These are phyloP conservation scores for Drosophila kuntzei DNA, from an alignment of 2,888 invertebrate genomes.

Conservation along the genomic window DNA sequence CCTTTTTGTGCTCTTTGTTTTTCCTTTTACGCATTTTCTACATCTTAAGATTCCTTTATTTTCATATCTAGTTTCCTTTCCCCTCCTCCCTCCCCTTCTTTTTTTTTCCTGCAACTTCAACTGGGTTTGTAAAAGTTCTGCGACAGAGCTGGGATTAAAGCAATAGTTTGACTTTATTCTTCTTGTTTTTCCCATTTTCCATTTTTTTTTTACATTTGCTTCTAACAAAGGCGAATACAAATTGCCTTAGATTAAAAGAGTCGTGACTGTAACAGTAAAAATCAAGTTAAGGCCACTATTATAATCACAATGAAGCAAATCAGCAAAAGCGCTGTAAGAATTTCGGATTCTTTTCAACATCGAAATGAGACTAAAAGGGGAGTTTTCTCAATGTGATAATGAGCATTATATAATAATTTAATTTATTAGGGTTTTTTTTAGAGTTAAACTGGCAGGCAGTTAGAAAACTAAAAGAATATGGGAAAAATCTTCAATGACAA, in stretches of 20 bases:
- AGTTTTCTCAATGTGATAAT: background rate
- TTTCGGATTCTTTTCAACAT: slow-evolving; percentile 13
- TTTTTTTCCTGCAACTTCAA: slow-evolving; percentile 15
- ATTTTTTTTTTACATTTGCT: slow-evolving; percentile 8
- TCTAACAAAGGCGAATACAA: slow-evolving; percentile 45
- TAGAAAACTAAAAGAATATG: background rate
- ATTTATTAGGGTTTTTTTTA: background rate
- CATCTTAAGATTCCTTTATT: slow-evolving; percentile 30
- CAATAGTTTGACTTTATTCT: slow-evolving; percentile 16
- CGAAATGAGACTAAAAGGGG: background rate
- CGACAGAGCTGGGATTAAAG: slow-evolving; percentile 34
- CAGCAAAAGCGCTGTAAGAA: slow-evolving; percentile 11
- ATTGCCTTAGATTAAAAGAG: slow-evolving; percentile 51
- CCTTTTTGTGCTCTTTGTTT: slow-evolving; percentile 28
- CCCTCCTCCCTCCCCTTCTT: no score
- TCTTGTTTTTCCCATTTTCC: no score
- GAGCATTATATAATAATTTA: background rate
- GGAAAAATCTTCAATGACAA: background rate
- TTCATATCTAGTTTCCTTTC: background rate
- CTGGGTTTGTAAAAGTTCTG: slow-evolving; percentile 32
- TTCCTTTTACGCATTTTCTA: slow-evolving; percentile 32
- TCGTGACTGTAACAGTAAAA: slow-evolving; percentile 55
- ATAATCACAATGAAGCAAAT: slow-evolving; percentile 40
- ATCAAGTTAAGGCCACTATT: slow-evolving; percentile 45
- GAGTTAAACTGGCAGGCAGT: background rate